A percentile compares a stretch with the other conserved stretches of the same genome.
Evolutionary conservation across 1,140 invertebrate species (phyloP).

Genomic region (Megalopta genalis): DNA sequence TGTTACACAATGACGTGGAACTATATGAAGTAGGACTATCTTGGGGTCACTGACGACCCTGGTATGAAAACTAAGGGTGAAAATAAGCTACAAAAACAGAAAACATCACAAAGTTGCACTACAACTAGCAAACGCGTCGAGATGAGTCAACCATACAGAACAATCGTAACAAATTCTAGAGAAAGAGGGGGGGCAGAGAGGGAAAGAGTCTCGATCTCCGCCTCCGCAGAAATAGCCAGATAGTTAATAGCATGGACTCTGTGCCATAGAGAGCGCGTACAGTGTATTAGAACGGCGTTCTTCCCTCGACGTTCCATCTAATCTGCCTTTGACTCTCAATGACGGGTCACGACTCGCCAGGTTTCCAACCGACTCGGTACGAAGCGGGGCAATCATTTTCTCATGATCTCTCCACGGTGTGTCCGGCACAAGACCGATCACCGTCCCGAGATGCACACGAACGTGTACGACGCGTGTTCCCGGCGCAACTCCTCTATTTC

Average conservation of each 20-base stretch:
- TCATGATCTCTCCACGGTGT: slow-evolving; percentile 57
- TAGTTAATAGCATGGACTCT: neutral
- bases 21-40: too few species aligned
- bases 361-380: slow-evolving; percentile 37
- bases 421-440: slow-evolving; percentile 28
- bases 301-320: slow-evolving; percentile 9
- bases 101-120: too few species aligned
- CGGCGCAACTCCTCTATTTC: neutral
- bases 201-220: too few species aligned
- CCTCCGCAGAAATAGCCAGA: neutral
- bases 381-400: slow-evolving; percentile 66
- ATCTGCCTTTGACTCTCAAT: slow-evolving; percentile 28
- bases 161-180: too few species aligned
- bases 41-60: too few species aligned
- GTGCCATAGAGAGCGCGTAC: too few species aligned
- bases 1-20: too few species aligned
- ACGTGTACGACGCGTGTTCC: neutral
- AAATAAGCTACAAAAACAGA: too few species aligned
- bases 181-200: too few species aligned
- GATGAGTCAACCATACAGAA: too few species aligned
- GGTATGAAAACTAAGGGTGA: too few species aligned
- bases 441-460: slow-evolving; percentile 38
- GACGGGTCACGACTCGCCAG: slow-evolving; percentile 53
- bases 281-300: neutral
- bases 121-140: too few species aligned